A percentile compares a stretch with the other conserved stretches of the same genome.
Evolutionary conservation across 2,113 vertebrate genomes (phyloP).

Genomic region (Hydrolagus affinis): DNA sequence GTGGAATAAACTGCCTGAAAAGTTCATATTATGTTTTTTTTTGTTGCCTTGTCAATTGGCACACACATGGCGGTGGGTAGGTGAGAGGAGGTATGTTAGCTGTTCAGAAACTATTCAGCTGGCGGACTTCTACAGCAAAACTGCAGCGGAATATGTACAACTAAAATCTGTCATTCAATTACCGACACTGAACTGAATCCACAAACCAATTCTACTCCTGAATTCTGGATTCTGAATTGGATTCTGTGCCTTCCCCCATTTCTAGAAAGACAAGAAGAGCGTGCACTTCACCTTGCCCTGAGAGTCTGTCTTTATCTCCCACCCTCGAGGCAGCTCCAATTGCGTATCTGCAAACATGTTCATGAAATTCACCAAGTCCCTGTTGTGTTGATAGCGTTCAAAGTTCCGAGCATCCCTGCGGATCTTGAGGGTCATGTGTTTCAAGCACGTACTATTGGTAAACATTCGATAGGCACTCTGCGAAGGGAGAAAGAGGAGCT

Average conservation of each 20-base stretch:
- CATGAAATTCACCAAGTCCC: constrained; percentile 93
- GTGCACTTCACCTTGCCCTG: constrained; percentile 80
- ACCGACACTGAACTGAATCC: background rate
- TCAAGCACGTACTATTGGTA: constrained; percentile 92
- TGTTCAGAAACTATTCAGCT: too few species aligned
- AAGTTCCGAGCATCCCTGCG: constrained; percentile 90
- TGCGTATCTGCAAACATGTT: constrained; percentile 88
- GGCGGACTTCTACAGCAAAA: background rate
- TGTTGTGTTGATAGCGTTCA: constrained; percentile 94
- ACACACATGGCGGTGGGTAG: too few species aligned
- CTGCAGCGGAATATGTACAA: background rate
- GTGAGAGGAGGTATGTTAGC: background rate
- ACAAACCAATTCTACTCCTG: background rate
- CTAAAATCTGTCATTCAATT: background rate
- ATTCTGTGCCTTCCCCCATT: background rate
- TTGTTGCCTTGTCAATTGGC: too few species aligned
- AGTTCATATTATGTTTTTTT: too few species aligned
- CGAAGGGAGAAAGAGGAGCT: constrained; percentile 13
- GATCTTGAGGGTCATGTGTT: constrained; percentile 97
- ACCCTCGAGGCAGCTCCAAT: constrained; percentile 86
- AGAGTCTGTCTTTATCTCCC: constrained; percentile 94
- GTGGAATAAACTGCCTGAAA: too few species aligned
- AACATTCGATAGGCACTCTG: constrained; percentile 93
- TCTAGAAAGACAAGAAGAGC: background rate
- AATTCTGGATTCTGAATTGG: background rate